Conservation (phyloP, 2,888 invertebrate genomes). For the Cryptus viduatorius region DNA sequence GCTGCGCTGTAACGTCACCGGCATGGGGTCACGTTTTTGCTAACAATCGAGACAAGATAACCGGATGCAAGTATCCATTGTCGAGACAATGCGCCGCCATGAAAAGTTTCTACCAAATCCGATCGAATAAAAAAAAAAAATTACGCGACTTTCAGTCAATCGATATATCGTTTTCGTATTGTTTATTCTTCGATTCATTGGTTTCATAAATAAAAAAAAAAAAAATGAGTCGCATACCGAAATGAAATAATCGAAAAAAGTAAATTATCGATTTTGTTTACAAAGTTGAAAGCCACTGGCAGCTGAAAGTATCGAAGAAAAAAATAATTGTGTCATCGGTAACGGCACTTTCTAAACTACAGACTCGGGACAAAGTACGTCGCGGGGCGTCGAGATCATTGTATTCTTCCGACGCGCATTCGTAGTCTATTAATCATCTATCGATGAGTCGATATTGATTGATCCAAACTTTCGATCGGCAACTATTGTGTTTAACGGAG, state of each 20-base stretch:
- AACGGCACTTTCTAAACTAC: constrained; percentile 9
- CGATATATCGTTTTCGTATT: not conserved
- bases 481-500: not conserved
- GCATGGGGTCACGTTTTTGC: constrained; percentile 17
- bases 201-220: not conserved
- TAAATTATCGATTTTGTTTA: not conserved
- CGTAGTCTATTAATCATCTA: not conserved
- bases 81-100: not conserved
- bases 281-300: constrained; percentile 7
- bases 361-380: not conserved
- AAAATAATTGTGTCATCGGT: constrained; percentile 4
- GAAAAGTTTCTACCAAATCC: not conserved
- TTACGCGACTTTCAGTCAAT: not conserved
- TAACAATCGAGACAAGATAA: constrained; percentile 27
- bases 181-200: not conserved
- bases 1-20: constrained; percentile 15
- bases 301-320: not conserved
- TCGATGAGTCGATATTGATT: constrained; percentile 1
- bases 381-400: not conserved
- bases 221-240: not conserved
- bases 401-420: not conserved
- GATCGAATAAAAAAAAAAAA: not conserved
- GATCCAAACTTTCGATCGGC: not conserved
- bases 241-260: not conserved
- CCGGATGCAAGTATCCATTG: not conserved